Evolutionary conservation across 2,797 vertebrate genomes (phyloP).

Genomic region (Peromyscus melanophrys): DNA sequence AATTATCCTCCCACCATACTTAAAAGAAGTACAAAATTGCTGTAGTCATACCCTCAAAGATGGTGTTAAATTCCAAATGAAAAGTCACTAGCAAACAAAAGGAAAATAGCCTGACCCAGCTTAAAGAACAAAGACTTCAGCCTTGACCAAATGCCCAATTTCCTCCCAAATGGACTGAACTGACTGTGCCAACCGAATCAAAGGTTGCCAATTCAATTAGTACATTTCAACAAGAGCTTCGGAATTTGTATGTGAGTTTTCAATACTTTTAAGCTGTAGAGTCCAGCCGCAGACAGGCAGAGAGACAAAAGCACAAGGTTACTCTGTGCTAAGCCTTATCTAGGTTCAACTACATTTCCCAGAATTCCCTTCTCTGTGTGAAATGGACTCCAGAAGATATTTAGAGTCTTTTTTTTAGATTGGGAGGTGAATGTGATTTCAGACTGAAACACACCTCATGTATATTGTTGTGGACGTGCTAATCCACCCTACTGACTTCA

Average conservation of each 20-base stretch:
- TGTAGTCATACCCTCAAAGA: not conserved
- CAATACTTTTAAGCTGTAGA: slow-evolving; percentile 5
- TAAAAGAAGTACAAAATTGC: slow-evolving; percentile 63
- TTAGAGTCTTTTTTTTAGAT: not conserved
- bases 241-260: slow-evolving; percentile 16
- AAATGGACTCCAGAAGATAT: not conserved
- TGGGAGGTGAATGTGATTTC: not conserved
- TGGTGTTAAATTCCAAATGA: slow-evolving; percentile 63
- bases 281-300: slow-evolving; percentile 10
- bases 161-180: slow-evolving; percentile 34
- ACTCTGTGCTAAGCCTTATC: not conserved
- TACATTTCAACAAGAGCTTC: slow-evolving; percentile 7
- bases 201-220: slow-evolving; percentile 15
- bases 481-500: not conserved
- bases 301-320: not conserved
- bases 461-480: not conserved
- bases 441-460: not conserved
- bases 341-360: not conserved
- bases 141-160: slow-evolving; percentile 27
- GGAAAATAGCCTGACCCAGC: slow-evolving; percentile 55
- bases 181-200: not conserved
- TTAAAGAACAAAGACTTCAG: slow-evolving; percentile 60
- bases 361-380: not conserved
- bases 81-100: slow-evolving; percentile 37
- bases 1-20: slow-evolving; percentile 67